Evolutionary conservation across 2,888 invertebrate species (phyloP).

Genomic region (Drosophila pseudotakahashii): DNA sequence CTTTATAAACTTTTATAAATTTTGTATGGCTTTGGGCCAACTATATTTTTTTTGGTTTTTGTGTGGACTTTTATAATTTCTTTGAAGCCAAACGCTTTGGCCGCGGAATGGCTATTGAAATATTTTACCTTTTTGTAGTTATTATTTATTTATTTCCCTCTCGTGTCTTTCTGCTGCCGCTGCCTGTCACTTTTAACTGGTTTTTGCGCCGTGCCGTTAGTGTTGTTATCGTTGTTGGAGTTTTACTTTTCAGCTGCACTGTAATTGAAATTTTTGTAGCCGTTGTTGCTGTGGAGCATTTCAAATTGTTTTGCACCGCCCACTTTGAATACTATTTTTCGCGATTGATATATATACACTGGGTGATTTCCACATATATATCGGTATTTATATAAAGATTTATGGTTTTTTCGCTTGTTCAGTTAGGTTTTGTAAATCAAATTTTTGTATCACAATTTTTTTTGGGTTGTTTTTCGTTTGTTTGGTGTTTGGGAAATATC

Average conservation of each 20-base stretch:
- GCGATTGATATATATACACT: constrained; percentile 26
- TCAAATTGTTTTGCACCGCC: constrained; percentile 58
- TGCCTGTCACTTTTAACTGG: constrained; percentile 75
- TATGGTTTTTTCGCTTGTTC: constrained; percentile 29
- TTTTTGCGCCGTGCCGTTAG: constrained; percentile 46
- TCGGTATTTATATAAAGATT: constrained; percentile 16
- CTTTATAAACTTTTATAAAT: constrained; percentile 15
- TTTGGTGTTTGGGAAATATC: constrained; percentile 10
- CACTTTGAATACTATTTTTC: constrained; percentile 44
- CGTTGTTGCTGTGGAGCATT: constrained; percentile 46
- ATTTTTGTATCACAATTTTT: constrained; percentile 47
- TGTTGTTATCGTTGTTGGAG: constrained; percentile 41
- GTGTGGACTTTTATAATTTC: constrained; percentile 11
- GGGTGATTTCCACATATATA: constrained; percentile 15
- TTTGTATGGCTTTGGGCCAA: constrained; percentile 2
- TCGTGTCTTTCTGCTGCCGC: constrained; percentile 36
- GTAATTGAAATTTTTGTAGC: constrained; percentile 68
- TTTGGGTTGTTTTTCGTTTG: constrained; percentile 28
- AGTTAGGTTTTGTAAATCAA: constrained; percentile 32
- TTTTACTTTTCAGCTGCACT: constrained; percentile 70
- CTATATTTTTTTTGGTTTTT: constrained; percentile 1
- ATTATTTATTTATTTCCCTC: constrained; percentile 29
- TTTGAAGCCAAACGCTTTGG: constrained; percentile 9
- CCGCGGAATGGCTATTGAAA: constrained; percentile 34
- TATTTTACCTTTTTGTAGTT: constrained; percentile 51